Evolutionary conservation across 2,113 vertebrate genomes (phyloP).

Genomic region (Tragelaphus scriptus): DNA sequence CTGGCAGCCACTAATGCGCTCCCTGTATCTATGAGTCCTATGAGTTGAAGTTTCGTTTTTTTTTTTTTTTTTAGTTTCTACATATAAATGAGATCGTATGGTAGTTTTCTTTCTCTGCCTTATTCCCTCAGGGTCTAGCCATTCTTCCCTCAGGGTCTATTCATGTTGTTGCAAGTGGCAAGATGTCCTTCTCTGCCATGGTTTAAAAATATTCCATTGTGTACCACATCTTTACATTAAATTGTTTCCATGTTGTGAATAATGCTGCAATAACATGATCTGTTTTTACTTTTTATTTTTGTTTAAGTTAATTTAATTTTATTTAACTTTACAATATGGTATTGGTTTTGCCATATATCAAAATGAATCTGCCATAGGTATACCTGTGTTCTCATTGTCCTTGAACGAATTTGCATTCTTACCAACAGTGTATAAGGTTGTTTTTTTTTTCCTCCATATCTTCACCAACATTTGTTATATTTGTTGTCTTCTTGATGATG

Average conservation of each 20-base stretch:
- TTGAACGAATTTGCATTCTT: not conserved
- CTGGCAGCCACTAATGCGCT: not conserved
- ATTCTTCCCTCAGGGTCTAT: not conserved
- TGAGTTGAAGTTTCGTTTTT: not conserved
- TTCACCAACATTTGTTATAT: not conserved
- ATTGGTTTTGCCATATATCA: too few species aligned
- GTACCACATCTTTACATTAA: not conserved
- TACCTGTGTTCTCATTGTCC: not conserved
- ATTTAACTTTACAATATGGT: too few species aligned
- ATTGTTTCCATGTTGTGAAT: not conserved
- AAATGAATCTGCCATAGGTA: too few species aligned
- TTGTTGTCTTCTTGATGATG: not conserved
- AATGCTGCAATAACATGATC: not conserved
- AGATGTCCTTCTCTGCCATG: not conserved
- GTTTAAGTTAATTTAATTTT: too few species aligned
- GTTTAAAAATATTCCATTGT: not conserved
- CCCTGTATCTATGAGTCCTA: not conserved
- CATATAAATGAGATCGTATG: not conserved
- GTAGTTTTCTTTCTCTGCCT: not conserved
- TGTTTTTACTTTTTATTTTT: not conserved
- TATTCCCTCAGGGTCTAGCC: not conserved
- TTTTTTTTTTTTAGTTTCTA: not conserved
- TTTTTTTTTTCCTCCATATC: not conserved
- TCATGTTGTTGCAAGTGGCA: not conserved
- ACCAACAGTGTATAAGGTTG: not conserved